These are phyloP conservation scores for Acanthornis magna DNA, from an alignment of 2,797 vertebrate genomes.

Conservation along the genomic window DNA sequence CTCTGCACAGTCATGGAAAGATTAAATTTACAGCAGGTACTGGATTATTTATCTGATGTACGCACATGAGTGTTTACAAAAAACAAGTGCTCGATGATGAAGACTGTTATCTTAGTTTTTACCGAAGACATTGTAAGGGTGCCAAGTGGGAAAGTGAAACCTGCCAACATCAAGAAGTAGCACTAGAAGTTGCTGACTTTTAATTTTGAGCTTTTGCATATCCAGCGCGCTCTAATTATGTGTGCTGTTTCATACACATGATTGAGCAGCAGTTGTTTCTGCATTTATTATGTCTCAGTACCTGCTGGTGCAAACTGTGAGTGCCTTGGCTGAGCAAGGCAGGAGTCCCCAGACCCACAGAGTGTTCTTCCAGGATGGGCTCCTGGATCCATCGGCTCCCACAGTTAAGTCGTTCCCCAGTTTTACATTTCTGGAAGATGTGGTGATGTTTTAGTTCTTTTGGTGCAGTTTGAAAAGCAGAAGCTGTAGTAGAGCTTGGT, in stretches of 20 bases:
- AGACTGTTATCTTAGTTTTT: background rate
- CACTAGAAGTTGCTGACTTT: slow-evolving; percentile 29
- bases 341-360: background rate
- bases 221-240: background rate
- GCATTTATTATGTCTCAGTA: background rate
- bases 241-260: background rate
- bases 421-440: background rate
- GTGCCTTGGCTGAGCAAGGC: background rate
- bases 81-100: background rate
- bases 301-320: background rate
- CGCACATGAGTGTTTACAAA: background rate
- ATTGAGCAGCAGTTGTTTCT: background rate
- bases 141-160: slow-evolving; percentile 16
- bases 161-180: background rate
- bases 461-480: background rate
- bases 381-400: background rate
- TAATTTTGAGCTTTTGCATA: background rate
- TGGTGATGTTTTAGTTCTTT: background rate
- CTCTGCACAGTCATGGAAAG: background rate
- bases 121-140: background rate
- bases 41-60: background rate
- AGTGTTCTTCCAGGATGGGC: background rate
- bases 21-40: background rate
- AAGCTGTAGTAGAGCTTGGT: background rate
- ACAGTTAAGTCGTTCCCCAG: background rate